These are phyloP conservation scores for Stenopsyche tienmushanensis DNA, from an alignment of 1,140 invertebrate species.

Conservation along the genomic window DNA sequence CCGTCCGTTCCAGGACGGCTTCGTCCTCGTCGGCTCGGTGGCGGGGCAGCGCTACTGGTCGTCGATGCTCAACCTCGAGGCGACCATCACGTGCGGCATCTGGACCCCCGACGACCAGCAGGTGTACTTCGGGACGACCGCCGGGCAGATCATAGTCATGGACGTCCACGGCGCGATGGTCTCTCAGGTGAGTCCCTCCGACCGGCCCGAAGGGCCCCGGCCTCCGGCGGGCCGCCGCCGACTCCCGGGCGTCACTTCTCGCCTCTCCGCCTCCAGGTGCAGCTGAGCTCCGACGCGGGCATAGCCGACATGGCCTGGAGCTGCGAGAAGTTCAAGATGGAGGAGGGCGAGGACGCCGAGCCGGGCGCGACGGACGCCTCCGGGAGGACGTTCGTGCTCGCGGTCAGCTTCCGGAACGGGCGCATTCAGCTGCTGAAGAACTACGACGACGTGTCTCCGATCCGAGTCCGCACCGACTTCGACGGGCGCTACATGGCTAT, in stretches of 20 bases:
- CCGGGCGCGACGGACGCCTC: constrained; percentile 55
- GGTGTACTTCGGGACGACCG: constrained; percentile 93
- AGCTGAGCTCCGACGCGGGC: constrained; percentile 74
- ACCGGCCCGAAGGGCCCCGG: not conserved
- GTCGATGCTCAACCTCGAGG: constrained; percentile 92
- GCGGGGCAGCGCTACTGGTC: constrained; percentile 98
- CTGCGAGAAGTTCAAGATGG: constrained; percentile 98
- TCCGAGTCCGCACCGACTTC: constrained; percentile 79
- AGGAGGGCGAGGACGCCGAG: constrained; percentile 79
- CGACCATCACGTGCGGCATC: constrained; percentile 91
- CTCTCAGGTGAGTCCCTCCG: constrained; percentile 72
- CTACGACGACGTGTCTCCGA: constrained; percentile 90
- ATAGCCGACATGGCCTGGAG: constrained; percentile 94
- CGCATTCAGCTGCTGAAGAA: constrained; percentile 84
- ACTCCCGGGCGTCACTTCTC: too few relatives aligned
- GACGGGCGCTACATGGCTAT: constrained; percentile 76
- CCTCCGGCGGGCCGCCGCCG: not conserved
- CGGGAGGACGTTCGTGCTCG: constrained; percentile 72
- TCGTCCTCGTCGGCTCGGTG: constrained; percentile 94
- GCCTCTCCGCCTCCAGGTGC: constrained; percentile 70
- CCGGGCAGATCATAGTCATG: constrained; percentile 93
- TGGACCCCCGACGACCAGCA: constrained; percentile 98
- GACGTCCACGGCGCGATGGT: constrained; percentile 94
- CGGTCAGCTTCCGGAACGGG: constrained; percentile 86
- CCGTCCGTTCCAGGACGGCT: constrained; percentile 74